Evolutionary conservation across 2,888 invertebrate species (phyloP), one percentile per base, ranked within the genome.

Genomic region (Globia sparganii): DNA sequence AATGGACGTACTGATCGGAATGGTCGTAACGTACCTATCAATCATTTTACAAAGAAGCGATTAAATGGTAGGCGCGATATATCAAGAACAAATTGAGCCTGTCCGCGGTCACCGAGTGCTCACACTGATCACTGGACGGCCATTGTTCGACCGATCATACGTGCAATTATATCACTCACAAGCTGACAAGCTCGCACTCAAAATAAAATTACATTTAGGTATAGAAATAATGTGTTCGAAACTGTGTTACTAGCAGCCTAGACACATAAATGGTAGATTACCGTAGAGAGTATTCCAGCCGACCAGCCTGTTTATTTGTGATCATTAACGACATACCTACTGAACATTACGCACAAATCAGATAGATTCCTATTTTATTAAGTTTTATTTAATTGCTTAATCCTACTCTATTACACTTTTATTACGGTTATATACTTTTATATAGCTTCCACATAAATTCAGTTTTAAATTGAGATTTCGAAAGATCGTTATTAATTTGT

Each of bases 41-140:
- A 91, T 91, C 89, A 91, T 86, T 77, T 85, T 75, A 84, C 85
- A 87, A 87, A 87, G 86, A 85, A 80, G 83, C 87, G 78, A 87
- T 87, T 88, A 84, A 79, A 67, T 76, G 78, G 86, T 86, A 72
- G 87, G 81, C 77, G 82, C 87, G 85, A 91, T 91, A 84, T 87
- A 90, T 91, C 90, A 88, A 81, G 67, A 80, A 85, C 86, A 84
- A 87, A 87, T 90, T 85, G 86, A 70, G 64, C 68, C 81, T 86
- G 91, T 88, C 88, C 84, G 67, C 77, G 75, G 70, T 75, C 80
- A 77, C 65, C 43, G 13, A 70, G 28, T 69, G 72, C 72, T 67
- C 75, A 72, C 70, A 78, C 88, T 90, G 91, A 87, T 78, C 90
- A 90, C 87, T 77, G 59, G 83, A 40, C 64, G 25, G 53, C 80